Conservation (phyloP, 2,797 vertebrate genomes). For the Gorsachius magnificus region DNA sequence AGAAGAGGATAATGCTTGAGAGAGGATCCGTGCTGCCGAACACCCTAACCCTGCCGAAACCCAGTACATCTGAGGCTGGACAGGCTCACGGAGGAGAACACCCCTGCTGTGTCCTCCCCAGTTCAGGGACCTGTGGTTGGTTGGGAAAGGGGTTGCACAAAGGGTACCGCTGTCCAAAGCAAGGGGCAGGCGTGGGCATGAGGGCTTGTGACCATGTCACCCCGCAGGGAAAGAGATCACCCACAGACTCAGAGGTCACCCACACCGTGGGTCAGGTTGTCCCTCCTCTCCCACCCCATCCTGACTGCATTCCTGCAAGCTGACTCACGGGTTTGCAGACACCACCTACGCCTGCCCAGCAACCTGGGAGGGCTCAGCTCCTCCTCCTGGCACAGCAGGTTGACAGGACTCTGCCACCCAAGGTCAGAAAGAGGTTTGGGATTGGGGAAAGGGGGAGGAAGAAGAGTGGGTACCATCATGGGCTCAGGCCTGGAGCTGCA, state of each 20-base stretch:
- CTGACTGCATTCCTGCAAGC: background rate
- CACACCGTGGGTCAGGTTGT: accelerated
- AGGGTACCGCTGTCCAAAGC: background rate
- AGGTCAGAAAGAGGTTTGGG: background rate
- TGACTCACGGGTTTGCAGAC: conserved; percentile 9
- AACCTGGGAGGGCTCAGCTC: background rate
- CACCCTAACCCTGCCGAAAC: background rate
- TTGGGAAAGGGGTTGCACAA: background rate
- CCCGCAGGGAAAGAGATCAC: background rate
- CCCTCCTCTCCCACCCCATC: background rate
- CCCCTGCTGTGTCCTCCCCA: background rate
- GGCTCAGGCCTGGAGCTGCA: background rate
- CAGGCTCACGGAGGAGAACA: background rate
- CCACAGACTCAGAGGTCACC: background rate
- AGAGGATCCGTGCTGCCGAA: background rate
- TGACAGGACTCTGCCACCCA: background rate
- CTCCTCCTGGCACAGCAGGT: background rate
- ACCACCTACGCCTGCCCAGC: background rate
- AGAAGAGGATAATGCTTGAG: background rate
- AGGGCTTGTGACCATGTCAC: background rate
- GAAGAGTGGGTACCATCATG: background rate
- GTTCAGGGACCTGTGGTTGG: background rate
- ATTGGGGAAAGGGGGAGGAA: background rate
- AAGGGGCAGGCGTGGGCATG: background rate
- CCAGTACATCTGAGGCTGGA: background rate